phyloP scores from a whole-genome alignment of 2,888 invertebrate genomes.

The Eristalis pertinax region DNA sequence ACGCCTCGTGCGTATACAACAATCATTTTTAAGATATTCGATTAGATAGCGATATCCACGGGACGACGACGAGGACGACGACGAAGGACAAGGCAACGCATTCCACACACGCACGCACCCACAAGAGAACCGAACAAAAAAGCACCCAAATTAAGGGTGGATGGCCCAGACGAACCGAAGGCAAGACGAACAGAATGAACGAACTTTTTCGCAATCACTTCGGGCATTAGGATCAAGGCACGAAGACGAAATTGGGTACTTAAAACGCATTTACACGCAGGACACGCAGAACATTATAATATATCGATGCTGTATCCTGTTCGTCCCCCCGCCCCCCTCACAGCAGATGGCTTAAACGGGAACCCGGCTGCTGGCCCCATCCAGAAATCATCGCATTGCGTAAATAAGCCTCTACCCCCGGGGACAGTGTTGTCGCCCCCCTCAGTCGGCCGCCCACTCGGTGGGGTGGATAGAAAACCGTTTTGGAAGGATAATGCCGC shows the following conservation, averaged over 20 bases:
- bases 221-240: conserved; percentile 68
- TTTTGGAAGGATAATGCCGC: conserved; percentile 56
- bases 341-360: conserved; percentile 59
- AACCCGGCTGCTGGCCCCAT: conserved; percentile 42
- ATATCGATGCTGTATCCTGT: conserved; percentile 73
- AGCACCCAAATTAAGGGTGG: conserved; percentile 34
- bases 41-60: conserved; percentile 65
- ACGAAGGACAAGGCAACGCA: conserved; percentile 34
- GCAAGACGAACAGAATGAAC: conserved; percentile 7
- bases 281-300: conserved; percentile 74
- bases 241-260: conserved; percentile 74
- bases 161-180: neutral
- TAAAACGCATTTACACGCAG: conserved; percentile 74
- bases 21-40: conserved; percentile 69
- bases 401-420: conserved; percentile 53
- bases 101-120: neutral
- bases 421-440: neutral
- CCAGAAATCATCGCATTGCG: conserved; percentile 67
- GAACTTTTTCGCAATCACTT: conserved; percentile 61
- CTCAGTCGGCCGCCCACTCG: neutral
- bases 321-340: conserved; percentile 38
- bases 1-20: conserved; percentile 26
- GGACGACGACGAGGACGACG: conserved; percentile 11
- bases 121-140: neutral
- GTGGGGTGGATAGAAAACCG: conserved; percentile 39